Conservation (phyloP, 2,888 invertebrate genomes). For the Leptinotarsa peninsularis region DNA sequence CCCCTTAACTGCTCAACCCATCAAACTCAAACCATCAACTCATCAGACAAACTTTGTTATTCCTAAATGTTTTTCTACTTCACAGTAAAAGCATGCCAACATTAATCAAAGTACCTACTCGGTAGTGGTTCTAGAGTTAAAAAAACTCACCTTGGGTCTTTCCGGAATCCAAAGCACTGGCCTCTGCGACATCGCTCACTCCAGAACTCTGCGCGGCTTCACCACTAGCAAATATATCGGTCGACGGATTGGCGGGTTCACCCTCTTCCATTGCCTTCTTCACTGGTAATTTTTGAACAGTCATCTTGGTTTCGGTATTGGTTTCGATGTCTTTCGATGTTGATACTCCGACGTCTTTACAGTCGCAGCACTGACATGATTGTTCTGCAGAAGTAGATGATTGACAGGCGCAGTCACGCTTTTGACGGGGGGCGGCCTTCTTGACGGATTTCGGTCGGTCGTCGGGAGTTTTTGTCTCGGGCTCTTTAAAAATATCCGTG, state of each 20-base stretch:
- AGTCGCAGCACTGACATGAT: slow-evolving; percentile 56
- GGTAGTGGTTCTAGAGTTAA: neutral
- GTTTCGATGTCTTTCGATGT: slow-evolving; percentile 51
- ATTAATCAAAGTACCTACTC: too few species aligned
- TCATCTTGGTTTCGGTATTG: slow-evolving; percentile 46
- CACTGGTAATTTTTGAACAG: slow-evolving; percentile 33
- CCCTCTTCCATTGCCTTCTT: slow-evolving; percentile 29
- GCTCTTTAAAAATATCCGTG: neutral
- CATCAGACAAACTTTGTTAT: too few species aligned
- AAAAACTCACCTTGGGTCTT: slow-evolving; percentile 28
- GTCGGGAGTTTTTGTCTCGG: slow-evolving; percentile 1
- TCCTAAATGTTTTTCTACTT: too few species aligned
- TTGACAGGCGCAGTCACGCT: slow-evolving; percentile 51
- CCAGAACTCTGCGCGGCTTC: neutral
- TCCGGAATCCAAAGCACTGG: slow-evolving; percentile 15
- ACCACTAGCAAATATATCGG: neutral
- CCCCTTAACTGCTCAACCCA: too few species aligned
- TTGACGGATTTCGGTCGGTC: slow-evolving; percentile 19
- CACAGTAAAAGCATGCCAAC: too few species aligned
- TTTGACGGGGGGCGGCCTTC: slow-evolving; percentile 39
- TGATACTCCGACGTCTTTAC: slow-evolving; percentile 51
- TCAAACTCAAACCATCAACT: too few species aligned
- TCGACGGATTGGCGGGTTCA: slow-evolving; percentile 15
- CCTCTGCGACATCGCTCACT: slow-evolving; percentile 21
- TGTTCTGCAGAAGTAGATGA: slow-evolving; percentile 49